A percentile compares a stretch with the other conserved stretches of the same genome.
phyloP scores from a whole-genome alignment of 2,113 vertebrate genomes.

The Cinclus mexicanus region DNA sequence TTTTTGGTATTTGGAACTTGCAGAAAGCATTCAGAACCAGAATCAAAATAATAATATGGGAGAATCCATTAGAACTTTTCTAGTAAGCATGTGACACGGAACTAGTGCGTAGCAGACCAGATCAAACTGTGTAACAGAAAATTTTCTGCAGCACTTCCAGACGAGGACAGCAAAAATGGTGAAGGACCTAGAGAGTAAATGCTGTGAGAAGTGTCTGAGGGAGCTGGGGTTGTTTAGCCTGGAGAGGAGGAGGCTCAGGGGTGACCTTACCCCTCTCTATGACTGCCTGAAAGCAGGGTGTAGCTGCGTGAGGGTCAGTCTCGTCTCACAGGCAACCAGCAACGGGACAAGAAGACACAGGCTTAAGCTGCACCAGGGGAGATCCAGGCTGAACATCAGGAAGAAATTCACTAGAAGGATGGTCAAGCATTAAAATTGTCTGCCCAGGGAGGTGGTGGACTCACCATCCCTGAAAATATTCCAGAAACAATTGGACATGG shows the following conservation, averaged over 20 bases:
- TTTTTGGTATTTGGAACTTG: not conserved
- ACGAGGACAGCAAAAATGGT: not conserved
- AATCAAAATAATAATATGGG: not conserved
- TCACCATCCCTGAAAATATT: not conserved
- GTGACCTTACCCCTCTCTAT: not conserved
- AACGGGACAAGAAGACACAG: not conserved
- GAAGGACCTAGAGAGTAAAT: not conserved
- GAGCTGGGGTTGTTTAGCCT: not conserved
- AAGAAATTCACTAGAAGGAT: not conserved
- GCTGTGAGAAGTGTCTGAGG: not conserved
- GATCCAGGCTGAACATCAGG: not conserved
- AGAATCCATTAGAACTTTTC: not conserved
- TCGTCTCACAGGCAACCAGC: not conserved
- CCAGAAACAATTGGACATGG: not conserved
- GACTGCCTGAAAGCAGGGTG: not conserved
- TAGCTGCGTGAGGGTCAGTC: rapidly evolving
- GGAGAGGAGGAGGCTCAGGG: not conserved
- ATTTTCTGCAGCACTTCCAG: not conserved
- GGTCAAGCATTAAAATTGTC: too few species aligned
- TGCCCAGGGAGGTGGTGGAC: not conserved
- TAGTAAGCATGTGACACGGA: not conserved
- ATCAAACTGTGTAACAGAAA: not conserved
- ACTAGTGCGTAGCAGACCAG: not conserved
- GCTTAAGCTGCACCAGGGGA: not conserved
- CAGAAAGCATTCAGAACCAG: not conserved